Conservation (phyloP, 2,888 invertebrate genomes). For the Chrysina gloriosa region DNA sequence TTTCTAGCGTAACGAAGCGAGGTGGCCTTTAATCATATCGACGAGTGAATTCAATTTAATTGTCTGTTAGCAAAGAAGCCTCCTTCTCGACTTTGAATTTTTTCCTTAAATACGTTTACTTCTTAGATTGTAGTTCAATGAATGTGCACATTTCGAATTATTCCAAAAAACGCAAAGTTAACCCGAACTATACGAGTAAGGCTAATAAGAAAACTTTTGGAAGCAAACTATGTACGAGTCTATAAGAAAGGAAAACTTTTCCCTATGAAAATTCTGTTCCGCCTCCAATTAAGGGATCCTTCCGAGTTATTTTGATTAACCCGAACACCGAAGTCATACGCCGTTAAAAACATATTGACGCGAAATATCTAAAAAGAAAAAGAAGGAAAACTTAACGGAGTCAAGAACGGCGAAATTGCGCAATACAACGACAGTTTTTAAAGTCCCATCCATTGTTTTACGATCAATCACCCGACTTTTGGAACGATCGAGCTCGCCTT, state of each 20-base stretch:
- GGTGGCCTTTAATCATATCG: too few relatives aligned
- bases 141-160: not conserved
- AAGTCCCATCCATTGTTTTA: conserved; percentile 48
- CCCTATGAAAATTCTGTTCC: not conserved
- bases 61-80: too few relatives aligned
- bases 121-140: not conserved
- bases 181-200: not conserved
- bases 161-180: not conserved
- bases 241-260: not conserved
- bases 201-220: conserved; percentile 12
- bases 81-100: not conserved
- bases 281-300: not conserved
- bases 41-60: too few relatives aligned
- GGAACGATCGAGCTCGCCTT: not conserved
- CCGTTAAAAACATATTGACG: not conserved
- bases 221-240: not conserved
- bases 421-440: conserved; percentile 2
- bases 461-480: conserved; percentile 48
- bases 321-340: not conserved
- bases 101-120: not conserved
- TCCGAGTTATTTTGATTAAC: not conserved
- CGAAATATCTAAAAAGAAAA: not conserved
- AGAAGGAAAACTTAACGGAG: not conserved
- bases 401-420: not conserved
- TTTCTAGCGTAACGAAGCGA: too few relatives aligned